Evolutionary conservation across 2,113 vertebrate genomes (phyloP).

Genomic region (Amphiprion percula): DNA sequence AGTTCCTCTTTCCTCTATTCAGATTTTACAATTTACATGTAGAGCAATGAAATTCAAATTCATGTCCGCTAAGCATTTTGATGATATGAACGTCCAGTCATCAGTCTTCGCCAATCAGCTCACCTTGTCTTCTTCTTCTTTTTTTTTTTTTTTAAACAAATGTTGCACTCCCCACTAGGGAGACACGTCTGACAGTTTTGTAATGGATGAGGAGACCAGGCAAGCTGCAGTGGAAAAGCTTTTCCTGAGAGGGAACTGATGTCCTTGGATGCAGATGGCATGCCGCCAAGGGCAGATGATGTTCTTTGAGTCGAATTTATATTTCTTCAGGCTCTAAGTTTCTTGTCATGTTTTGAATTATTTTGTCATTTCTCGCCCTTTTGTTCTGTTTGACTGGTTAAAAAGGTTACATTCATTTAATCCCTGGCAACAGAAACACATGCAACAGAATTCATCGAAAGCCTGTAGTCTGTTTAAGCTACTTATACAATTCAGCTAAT

Average conservation of each 20-base stretch:
- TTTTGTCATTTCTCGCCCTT: conserved; percentile 7
- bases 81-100: neutral
- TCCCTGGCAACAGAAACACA: neutral
- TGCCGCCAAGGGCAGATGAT: conserved; percentile 52
- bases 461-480: neutral
- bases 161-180: conserved; percentile 1
- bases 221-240: conserved; percentile 14
- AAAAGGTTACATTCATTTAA: conserved; percentile 18
- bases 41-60: neutral
- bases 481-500: neutral
- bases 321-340: conserved; percentile 20
- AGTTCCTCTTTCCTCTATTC: neutral
- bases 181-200: conserved; percentile 34
- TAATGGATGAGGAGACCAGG: conserved; percentile 51
- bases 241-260: conserved; percentile 37
- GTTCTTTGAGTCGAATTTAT: conserved; percentile 45
- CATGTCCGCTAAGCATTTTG: neutral
- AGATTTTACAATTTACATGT: neutral
- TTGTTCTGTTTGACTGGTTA: conserved; percentile 33
- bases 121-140: neutral
- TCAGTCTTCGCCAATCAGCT: conserved; percentile 14
- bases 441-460: neutral
- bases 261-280: conserved; percentile 66
- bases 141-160: conserved; percentile 3
- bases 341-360: conserved; percentile 18